A percentile compares a stretch with the other conserved stretches of the same genome.
Evolutionary conservation across 2,113 vertebrate species (phyloP).

Genomic region (Cinclus mexicanus): DNA sequence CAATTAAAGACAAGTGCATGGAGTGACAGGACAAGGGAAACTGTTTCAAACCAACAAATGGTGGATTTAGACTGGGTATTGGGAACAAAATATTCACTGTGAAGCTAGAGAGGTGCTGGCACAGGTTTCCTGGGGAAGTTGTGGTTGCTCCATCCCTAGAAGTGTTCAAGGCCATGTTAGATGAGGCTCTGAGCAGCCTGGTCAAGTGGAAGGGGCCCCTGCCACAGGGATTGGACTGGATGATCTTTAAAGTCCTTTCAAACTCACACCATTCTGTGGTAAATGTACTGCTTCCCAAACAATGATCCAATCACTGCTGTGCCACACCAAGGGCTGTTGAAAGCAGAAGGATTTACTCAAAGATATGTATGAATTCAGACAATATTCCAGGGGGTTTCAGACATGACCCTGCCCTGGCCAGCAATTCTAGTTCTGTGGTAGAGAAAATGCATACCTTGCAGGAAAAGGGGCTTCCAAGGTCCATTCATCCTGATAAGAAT

Average conservation of each 20-base stretch:
- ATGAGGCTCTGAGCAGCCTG: not conserved
- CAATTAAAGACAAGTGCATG: not conserved
- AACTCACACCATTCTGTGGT: not conserved
- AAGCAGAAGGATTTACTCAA: not conserved
- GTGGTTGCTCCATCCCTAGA: not conserved
- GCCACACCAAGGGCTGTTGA: not conserved
- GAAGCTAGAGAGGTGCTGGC: not conserved
- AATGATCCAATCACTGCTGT: not conserved
- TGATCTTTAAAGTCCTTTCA: not conserved
- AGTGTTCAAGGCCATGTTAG: not conserved
- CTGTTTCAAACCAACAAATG: not conserved
- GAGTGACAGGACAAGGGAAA: not conserved
- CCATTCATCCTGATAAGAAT: rapidly evolving
- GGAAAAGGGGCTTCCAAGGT: not conserved
- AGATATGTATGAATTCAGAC: not conserved
- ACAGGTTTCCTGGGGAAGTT: not conserved
- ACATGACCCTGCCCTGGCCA: not conserved
- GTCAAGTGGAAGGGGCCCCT: not conserved
- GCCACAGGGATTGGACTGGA: not conserved
- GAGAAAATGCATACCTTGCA: not conserved
- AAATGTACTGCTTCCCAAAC: not conserved
- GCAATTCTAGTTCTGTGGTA: not conserved
- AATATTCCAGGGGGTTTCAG: not conserved
- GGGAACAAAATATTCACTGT: not conserved
- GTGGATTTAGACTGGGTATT: not conserved